Evolutionary conservation across 2,797 vertebrate genomes (phyloP), one percentile per base, ranked within the genome.

Genomic region (Notolabrus celidotus): DNA sequence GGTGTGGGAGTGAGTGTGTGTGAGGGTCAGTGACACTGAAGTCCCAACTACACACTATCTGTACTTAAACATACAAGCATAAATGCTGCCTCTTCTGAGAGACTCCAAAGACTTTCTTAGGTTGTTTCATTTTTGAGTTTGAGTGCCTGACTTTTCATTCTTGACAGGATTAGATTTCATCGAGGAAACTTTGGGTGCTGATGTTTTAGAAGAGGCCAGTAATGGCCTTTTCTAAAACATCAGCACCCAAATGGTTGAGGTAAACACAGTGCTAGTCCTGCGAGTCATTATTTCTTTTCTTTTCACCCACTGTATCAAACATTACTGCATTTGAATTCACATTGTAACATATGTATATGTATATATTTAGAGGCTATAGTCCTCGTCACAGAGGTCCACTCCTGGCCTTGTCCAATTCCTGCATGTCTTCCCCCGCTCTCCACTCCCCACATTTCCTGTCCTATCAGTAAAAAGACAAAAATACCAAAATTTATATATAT

Each of bases 11-110:
- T 63, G 69, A 27, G n/a, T n/a, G n/a, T 56, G 10, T 52, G 54
- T 29, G 65, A 9, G 47, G 45, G 67, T 36, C 2, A 23, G 39
- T 29, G 57, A 85, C 79, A 78, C 74, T 72, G 76, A 45, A 71
- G 78, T 39, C 79, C 53, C 69, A 29, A 45, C 56, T 70, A 46
- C 73, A 59, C 62, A 64, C 66, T 74, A 38, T 68, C 56, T 81
- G 31, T 72, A 67, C 82, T 52, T 77, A 49, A 80, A 80, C 71
- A 75, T 79, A 77, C 51, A 71, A 3, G 16, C 68, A 49, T 76
- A 57, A 74, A 71, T 73, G 60, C 59, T 70, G 67, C 77, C 79
- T 77, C 56, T 59, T 70, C 53, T n/a, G 50, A 60, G 68, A 80
- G 51, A 63, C 51, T 73, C 55, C 53, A 69, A 63, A 64, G 33